These are phyloP conservation scores for Mormyrops boulengeri DNA, from an alignment of 2,797 vertebrate genomes.

Conservation along the genomic window DNA sequence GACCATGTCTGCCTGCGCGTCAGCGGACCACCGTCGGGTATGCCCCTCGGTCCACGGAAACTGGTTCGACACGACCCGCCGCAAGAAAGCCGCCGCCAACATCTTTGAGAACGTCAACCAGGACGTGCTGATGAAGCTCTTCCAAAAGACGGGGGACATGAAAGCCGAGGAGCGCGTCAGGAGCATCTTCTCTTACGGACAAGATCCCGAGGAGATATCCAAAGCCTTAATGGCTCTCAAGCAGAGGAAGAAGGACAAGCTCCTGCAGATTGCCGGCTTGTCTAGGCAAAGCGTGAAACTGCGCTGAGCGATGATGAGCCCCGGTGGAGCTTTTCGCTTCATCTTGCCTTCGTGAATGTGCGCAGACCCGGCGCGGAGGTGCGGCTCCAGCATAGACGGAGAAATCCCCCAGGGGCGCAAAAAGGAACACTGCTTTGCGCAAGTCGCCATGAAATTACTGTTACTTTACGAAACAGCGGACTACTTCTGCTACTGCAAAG, in stretches of 20 bases:
- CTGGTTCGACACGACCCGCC: slow-evolving; percentile 66
- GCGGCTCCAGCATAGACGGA: background rate
- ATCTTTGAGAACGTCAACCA: slow-evolving; percentile 71
- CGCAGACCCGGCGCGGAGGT: background rate
- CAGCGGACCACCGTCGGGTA: slow-evolving; percentile 48
- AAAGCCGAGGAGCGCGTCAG: slow-evolving; percentile 69
- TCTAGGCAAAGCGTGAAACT: slow-evolving; percentile 59
- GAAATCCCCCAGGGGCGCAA: background rate
- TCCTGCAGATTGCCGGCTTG: slow-evolving; percentile 64
- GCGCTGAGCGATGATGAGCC: background rate
- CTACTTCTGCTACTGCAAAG: background rate
- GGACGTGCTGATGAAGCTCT: slow-evolving; percentile 67
- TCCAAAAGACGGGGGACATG: slow-evolving; percentile 67
- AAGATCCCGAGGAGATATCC: slow-evolving; percentile 65
- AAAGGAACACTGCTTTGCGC: background rate
- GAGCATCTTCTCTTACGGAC: slow-evolving; percentile 63
- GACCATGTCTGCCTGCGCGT: slow-evolving; percentile 22
- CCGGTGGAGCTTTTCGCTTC: background rate
- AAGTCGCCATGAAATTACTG: background rate
- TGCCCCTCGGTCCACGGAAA: slow-evolving; percentile 64
- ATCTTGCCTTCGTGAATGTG: background rate
- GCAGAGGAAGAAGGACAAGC: slow-evolving; percentile 66
- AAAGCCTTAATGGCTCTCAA: slow-evolving; percentile 65
- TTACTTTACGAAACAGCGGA: background rate
- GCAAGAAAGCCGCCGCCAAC: slow-evolving; percentile 70